Evolutionary conservation across 2,113 vertebrate species (phyloP).

Genomic region (Daphoenositta chrysoptera): DNA sequence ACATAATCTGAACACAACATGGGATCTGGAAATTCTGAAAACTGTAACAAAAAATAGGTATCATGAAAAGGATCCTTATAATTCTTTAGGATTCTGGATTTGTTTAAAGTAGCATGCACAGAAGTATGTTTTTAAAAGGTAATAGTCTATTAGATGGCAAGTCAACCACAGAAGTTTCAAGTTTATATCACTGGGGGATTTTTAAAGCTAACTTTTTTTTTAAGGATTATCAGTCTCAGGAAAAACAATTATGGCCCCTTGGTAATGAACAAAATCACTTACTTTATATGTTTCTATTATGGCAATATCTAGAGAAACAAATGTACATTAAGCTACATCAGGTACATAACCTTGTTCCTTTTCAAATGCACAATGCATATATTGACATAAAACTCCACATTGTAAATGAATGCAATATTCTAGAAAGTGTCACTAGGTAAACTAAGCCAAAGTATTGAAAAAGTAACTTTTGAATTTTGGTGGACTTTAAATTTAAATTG

Average conservation of each 20-base stretch:
- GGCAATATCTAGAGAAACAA: neutral
- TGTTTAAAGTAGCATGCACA: neutral
- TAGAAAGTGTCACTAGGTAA: neutral
- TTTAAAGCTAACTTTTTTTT: neutral
- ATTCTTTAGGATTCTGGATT: neutral
- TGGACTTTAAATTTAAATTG: neutral
- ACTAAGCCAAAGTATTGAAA: neutral
- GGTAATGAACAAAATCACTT: neutral
- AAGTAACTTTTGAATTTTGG: neutral
- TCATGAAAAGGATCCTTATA: neutral
- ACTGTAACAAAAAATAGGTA: constrained; percentile 74
- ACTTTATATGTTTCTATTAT: neutral
- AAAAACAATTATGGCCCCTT: neutral
- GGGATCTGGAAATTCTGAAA: constrained; percentile 89
- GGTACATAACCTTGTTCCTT: neutral
- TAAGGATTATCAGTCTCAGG: neutral
- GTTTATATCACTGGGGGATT: fast-evolving
- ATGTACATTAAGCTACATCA: neutral
- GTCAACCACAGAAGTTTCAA: neutral
- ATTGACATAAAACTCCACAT: neutral
- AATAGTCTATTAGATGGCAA: neutral
- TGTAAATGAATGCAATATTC: neutral
- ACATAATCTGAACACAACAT: constrained; percentile 94
- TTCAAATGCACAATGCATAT: neutral
- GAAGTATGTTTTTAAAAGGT: neutral